Conservation (phyloP, 1,140 invertebrate genomes). For the Trachymyrmex cornetzi region DNA sequence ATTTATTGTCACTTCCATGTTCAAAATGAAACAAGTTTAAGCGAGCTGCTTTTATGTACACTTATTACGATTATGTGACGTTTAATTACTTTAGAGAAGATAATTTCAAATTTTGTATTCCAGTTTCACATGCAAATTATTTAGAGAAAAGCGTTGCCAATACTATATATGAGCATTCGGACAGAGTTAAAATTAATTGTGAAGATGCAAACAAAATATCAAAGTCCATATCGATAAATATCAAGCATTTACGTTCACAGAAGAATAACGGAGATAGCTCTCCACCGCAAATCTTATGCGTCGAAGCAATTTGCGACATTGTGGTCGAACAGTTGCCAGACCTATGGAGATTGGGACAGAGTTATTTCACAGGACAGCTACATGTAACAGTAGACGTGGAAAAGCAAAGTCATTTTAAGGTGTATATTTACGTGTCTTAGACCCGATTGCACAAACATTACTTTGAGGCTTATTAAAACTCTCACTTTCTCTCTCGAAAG, state of each 20-base stretch:
- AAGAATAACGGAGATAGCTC: constrained; percentile 82
- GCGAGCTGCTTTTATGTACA: background rate
- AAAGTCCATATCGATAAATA: constrained; percentile 75
- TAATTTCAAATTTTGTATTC: constrained; percentile 60
- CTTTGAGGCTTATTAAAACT: too few relatives aligned
- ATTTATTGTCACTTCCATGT: background rate
- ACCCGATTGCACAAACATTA: too few relatives aligned
- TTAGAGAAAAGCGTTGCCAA: constrained; percentile 83
- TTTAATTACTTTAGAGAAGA: background rate
- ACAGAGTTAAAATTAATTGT: constrained; percentile 70
- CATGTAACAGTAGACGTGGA: constrained; percentile 90
- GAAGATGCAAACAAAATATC: constrained; percentile 75
- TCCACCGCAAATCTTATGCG: constrained; percentile 89
- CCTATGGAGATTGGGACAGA: constrained; percentile 95
- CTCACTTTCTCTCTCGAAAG: too few relatives aligned
- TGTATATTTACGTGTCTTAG: constrained; percentile 75
- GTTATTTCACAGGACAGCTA: constrained; percentile 95
- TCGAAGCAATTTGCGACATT: constrained; percentile 91
- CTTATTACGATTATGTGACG: background rate
- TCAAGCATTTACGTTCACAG: constrained; percentile 77
- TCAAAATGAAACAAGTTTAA: background rate
- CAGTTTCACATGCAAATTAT: constrained; percentile 84
- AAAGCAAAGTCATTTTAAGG: constrained; percentile 91
- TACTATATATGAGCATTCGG: constrained; percentile 80
- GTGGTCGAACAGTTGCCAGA: constrained; percentile 92